Evolutionary conservation across 64 coral and sea anemone genomes (phyloP).

Genomic region (Actinia tenebrosa): DNA sequence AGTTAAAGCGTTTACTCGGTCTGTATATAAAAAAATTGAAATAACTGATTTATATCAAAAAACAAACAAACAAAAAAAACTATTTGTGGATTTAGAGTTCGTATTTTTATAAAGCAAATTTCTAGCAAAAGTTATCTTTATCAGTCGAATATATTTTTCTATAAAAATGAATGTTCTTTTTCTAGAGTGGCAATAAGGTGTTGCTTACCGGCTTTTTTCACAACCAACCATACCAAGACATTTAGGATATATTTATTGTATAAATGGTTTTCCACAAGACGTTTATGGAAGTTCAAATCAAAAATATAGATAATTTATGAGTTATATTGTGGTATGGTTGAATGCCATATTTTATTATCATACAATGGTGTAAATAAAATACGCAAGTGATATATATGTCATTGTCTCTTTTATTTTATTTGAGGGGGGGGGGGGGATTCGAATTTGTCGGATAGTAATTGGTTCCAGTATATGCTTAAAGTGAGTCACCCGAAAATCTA

Average conservation of each 20-base stretch:
- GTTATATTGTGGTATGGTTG: conserved; percentile 7
- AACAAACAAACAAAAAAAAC: background rate
- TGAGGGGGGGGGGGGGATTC: no score
- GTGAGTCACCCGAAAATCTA: no score
- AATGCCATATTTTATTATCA: conserved; percentile 5
- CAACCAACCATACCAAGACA: background rate
- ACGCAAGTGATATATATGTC: background rate
- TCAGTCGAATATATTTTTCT: background rate
- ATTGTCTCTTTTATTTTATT: no score
- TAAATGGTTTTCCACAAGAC: conserved; percentile 5
- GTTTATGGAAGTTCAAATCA: conserved; percentile 10
- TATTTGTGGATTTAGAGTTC: background rate
- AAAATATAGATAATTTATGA: conserved; percentile 18
- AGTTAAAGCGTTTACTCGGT: background rate
- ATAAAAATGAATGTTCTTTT: background rate
- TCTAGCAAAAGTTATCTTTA: background rate
- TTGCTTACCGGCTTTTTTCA: background rate
- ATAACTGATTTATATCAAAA: background rate
- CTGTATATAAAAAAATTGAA: background rate
- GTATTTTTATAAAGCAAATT: conserved; percentile 4
- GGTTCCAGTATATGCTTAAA: no score
- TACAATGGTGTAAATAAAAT: conserved; percentile 8
- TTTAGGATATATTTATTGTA: conserved; percentile 13
- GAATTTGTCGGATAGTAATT: no score
- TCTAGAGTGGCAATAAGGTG: background rate